phyloP scores from a whole-genome alignment of 2,888 invertebrate genomes.

The Cosmorhoe ocellata region DNA sequence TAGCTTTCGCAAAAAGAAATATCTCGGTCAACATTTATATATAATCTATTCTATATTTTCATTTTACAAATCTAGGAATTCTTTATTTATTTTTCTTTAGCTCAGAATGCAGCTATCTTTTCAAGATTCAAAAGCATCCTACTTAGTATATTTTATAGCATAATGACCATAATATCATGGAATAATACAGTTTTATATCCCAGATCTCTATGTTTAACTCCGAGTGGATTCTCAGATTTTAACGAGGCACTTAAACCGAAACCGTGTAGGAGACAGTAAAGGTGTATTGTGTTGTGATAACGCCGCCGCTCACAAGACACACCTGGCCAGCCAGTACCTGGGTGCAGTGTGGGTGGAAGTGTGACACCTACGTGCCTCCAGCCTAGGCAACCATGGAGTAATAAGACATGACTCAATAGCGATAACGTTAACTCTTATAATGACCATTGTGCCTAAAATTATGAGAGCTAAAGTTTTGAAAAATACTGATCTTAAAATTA shows the following conservation, averaged over 20 bases:
- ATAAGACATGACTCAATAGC: conserved; percentile 50
- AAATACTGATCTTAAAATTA: no score
- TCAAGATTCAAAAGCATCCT: background rate
- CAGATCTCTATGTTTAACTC: conserved; percentile 7
- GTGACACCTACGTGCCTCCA: conserved; percentile 56
- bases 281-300: conserved; percentile 26
- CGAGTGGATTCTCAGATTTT: conserved; percentile 16
- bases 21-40: conserved; percentile 1
- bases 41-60: no score
- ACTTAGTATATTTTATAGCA: background rate
- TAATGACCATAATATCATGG: background rate
- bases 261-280: conserved; percentile 25
- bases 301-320: conserved; percentile 12
- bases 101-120: background rate
- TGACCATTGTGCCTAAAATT: no score
- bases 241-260: conserved; percentile 23
- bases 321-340: conserved; percentile 53
- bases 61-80: no score
- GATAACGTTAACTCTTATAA: conserved; percentile 1
- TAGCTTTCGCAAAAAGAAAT: conserved; percentile 23
- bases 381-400: conserved; percentile 37
- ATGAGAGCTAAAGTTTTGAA: no score
- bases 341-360: conserved; percentile 68
- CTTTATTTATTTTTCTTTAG: background rate
- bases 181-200: conserved; percentile 4